These are phyloP conservation scores for Tiaroga cobitis DNA, from an alignment of 2,797 vertebrate genomes.

Conservation along the genomic window DNA sequence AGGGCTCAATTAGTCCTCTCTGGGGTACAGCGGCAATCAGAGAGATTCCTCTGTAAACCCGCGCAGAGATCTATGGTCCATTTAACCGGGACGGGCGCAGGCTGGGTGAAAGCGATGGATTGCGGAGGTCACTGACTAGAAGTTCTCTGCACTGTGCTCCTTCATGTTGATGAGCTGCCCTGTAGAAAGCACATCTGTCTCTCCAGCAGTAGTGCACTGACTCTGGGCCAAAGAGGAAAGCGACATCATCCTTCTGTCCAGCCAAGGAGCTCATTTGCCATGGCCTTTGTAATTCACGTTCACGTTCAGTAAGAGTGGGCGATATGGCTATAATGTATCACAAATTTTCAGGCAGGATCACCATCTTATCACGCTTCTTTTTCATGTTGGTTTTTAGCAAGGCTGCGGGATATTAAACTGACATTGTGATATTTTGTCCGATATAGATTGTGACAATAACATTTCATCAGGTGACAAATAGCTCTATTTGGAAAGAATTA, in stretches of 20 bases:
- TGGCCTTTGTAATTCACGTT: conserved; percentile 34
- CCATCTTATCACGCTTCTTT: neutral
- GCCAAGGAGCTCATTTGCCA: conserved; percentile 51
- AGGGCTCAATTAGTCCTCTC: conserved; percentile 71
- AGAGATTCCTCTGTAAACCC: conserved; percentile 62
- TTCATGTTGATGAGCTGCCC: conserved; percentile 59
- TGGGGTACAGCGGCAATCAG: conserved; percentile 65
- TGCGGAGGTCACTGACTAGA: conserved; percentile 51
- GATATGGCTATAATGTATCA: neutral
- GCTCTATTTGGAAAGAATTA: neutral
- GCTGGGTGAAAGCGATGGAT: conserved; percentile 47
- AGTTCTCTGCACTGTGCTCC: conserved; percentile 46
- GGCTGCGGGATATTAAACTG: neutral
- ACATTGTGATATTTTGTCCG: neutral
- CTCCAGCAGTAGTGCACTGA: conserved; percentile 60
- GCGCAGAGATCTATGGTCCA: conserved; percentile 32
- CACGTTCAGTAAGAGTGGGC: neutral
- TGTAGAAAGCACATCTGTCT: conserved; percentile 55
- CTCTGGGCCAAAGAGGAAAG: conserved; percentile 64
- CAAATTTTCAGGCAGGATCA: neutral
- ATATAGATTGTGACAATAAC: too few species aligned
- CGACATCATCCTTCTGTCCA: conserved; percentile 52
- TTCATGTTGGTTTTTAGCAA: neutral
- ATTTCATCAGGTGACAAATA: neutral
- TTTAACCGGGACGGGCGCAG: conserved; percentile 25